Conservation (phyloP, 2,797 vertebrate genomes). For the Myotis findleyi region DNA sequence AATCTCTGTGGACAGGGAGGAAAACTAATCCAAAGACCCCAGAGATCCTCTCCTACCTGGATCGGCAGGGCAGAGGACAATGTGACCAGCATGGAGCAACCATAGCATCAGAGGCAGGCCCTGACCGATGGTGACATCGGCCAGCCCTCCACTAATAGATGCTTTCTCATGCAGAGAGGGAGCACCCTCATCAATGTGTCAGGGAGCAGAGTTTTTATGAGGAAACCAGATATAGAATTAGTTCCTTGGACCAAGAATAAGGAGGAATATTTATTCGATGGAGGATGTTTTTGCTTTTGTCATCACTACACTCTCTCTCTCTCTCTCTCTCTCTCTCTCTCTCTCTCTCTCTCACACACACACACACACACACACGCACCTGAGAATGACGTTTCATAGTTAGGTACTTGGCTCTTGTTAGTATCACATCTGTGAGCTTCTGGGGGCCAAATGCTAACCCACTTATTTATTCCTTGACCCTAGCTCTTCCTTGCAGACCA, state of each 20-base stretch:
- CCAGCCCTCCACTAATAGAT: neutral
- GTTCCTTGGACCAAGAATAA: neutral
- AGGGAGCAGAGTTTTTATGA: neutral
- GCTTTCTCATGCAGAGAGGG: neutral
- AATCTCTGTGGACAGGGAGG: neutral
- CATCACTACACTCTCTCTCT: too few relatives aligned
- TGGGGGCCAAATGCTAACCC: neutral
- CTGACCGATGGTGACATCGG: neutral
- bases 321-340: too few relatives aligned
- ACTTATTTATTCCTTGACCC: neutral
- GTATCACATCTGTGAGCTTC: neutral
- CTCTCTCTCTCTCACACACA: neutral
- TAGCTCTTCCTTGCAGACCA: neutral
- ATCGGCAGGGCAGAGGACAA: neutral
- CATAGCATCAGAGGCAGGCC: too few relatives aligned
- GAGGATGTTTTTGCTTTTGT: neutral
- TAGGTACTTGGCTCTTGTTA: neutral
- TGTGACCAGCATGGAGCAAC: rapidly evolving
- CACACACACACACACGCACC: too few relatives aligned
- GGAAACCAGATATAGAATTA: neutral
- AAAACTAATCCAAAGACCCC: neutral
- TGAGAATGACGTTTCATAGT: neutral
- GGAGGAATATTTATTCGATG: neutral
- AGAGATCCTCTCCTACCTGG: neutral
- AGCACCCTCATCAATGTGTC: neutral